Evolutionary conservation across 2,888 invertebrate genomes (phyloP).

Genomic region (Unio delphinus): DNA sequence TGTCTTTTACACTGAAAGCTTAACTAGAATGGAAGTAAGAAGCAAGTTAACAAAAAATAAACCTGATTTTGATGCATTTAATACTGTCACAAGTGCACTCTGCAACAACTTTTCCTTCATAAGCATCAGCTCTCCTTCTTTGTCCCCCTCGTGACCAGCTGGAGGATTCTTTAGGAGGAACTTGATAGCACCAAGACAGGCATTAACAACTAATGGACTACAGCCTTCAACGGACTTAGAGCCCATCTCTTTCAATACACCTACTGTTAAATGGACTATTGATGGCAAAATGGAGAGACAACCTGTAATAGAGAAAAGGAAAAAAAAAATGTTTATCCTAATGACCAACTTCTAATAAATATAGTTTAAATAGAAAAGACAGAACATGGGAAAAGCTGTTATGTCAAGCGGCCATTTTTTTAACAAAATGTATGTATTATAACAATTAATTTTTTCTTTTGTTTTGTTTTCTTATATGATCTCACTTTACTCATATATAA

Average conservation of each 20-base stretch:
- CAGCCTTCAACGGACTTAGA: slow-evolving; percentile 73
- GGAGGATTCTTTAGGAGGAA: slow-evolving; percentile 76
- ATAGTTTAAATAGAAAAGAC: neutral
- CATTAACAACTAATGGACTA: slow-evolving; percentile 79
- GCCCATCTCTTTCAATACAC: slow-evolving; percentile 88
- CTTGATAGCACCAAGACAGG: slow-evolving; percentile 85
- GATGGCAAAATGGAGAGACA: slow-evolving; percentile 91
- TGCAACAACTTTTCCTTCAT: slow-evolving; percentile 79
- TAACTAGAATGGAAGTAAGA: no score
- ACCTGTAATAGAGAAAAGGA: slow-evolving; percentile 74
- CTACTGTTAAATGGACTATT: slow-evolving; percentile 90
- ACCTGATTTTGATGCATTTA: slow-evolving; percentile 81
- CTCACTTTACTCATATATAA: no score
- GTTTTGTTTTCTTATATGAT: no score
- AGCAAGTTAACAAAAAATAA: slow-evolving; percentile 3
- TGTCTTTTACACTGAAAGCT: no score
- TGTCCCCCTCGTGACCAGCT: slow-evolving; percentile 76
- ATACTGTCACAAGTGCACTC: slow-evolving; percentile 89
- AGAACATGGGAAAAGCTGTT: neutral
- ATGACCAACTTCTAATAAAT: neutral
- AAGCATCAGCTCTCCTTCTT: slow-evolving; percentile 78
- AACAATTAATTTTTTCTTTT: no score
- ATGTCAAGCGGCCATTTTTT: neutral
- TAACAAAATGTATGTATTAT: no score
- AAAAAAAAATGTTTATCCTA: neutral